A percentile compares a stretch with the other conserved stretches of the same genome.
Conservation (phyloP, 2,113 vertebrate genomes). For the Grus americana region DNA sequence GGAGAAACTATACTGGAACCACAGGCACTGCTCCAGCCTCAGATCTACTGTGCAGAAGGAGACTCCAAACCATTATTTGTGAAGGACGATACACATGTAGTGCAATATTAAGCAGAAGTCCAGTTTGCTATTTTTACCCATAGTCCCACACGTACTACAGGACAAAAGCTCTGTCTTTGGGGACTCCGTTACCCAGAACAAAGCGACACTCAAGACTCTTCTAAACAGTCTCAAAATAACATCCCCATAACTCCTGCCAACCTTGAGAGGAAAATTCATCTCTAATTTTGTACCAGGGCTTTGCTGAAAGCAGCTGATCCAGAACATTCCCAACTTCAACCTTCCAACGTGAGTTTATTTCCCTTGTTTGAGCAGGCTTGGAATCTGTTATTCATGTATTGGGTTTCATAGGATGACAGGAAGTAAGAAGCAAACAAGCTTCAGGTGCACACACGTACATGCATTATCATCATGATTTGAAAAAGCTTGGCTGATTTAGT, state of each 20-base stretch:
- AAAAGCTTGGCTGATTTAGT: not conserved
- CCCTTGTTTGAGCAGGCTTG: not conserved
- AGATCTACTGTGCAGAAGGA: not conserved
- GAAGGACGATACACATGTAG: not conserved
- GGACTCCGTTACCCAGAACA: not conserved
- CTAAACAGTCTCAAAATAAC: not conserved
- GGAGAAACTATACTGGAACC: not conserved
- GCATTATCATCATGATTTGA: rapidly evolving
- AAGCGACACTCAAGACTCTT: not conserved
- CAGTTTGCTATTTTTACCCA: not conserved
- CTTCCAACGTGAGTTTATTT: not conserved
- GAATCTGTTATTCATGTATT: not conserved
- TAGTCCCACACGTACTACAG: not conserved
- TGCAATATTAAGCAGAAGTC: not conserved
- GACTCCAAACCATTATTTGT: not conserved
- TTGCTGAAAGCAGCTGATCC: not conserved
- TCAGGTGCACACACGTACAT: too few relatives aligned
- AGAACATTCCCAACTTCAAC: not conserved
- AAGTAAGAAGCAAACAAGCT: not conserved
- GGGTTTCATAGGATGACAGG: not conserved
- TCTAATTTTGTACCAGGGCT: not conserved
- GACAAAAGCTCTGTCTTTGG: not conserved
- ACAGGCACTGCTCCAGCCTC: not conserved
- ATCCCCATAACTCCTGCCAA: not conserved
- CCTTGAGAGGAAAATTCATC: not conserved